phyloP scores from a whole-genome alignment of 2,888 invertebrate species.

The Sphecodes monilicornis region DNA sequence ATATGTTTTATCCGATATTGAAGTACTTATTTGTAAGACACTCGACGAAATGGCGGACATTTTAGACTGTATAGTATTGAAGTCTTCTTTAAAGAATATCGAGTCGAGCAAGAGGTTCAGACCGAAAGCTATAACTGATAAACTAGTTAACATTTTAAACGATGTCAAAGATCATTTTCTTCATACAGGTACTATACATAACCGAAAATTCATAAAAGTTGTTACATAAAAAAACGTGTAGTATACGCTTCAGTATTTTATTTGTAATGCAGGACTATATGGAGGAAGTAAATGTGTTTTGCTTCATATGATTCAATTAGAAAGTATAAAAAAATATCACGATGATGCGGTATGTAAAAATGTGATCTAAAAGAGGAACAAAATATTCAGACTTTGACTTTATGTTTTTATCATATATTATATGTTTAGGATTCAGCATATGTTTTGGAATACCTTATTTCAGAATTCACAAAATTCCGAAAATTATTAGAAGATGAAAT shows the following conservation, averaged over 20 bases:
- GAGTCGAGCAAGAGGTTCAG: constrained; percentile 77
- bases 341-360: constrained; percentile 81
- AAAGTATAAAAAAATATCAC: constrained; percentile 86
- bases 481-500: constrained; percentile 86
- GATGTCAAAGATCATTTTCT: constrained; percentile 85
- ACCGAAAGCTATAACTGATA: constrained; percentile 69
- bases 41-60: constrained; percentile 34
- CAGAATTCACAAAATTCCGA: constrained; percentile 85
- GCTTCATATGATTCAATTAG: constrained; percentile 87
- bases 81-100: constrained; percentile 33
- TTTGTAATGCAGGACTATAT: constrained; percentile 84
- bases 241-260: constrained; percentile 27
- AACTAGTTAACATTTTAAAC: constrained; percentile 84
- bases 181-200: constrained; percentile 84
- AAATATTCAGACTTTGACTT: not conserved
- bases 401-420: constrained; percentile 17
- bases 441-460: constrained; percentile 80
- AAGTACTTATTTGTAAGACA: constrained; percentile 39
- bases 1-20: constrained; percentile 52
- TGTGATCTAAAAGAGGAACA: not conserved
- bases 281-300: constrained; percentile 87
- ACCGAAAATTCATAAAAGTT: not conserved
- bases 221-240: not conserved
- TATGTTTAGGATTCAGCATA: constrained; percentile 67
- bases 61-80: constrained; percentile 56